Conservation (phyloP, 1,140 invertebrate species). For the Glossosoma conforme region DNA sequence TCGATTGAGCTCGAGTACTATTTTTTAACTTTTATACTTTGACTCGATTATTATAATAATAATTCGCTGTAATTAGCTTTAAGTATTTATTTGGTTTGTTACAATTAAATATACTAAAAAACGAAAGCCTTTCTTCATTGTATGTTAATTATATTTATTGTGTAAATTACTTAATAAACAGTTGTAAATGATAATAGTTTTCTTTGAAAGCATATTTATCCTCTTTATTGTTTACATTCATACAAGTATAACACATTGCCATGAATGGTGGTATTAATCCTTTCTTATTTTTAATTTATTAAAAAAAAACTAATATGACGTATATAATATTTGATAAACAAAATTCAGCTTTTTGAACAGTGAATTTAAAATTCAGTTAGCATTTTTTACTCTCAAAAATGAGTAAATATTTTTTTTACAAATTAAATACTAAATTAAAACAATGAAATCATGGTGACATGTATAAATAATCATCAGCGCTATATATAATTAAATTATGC, state of each 20-base stretch:
- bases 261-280: neutral
- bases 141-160: slow-evolving; percentile 6
- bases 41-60: slow-evolving; percentile 5
- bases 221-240: neutral
- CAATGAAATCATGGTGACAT: too few relatives aligned
- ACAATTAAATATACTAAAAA: slow-evolving; percentile 21
- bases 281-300: neutral
- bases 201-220: neutral
- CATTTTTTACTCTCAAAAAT: too few relatives aligned
- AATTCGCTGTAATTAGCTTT: slow-evolving; percentile 24
- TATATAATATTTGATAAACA: too few relatives aligned
- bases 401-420: too few relatives aligned
- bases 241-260: neutral
- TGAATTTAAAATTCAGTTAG: too few relatives aligned
- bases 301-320: neutral
- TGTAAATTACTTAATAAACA: neutral
- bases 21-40: slow-evolving; percentile 1
- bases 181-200: neutral
- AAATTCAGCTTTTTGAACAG: too few relatives aligned
- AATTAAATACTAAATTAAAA: too few relatives aligned
- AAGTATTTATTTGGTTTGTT: slow-evolving; percentile 29
- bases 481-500: too few relatives aligned
- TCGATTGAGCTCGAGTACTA: neutral
- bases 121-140: slow-evolving; percentile 5
- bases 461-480: too few relatives aligned